These are phyloP conservation scores for Cepaea nemoralis DNA, from an alignment of 1,140 invertebrate genomes.

Conservation along the genomic window DNA sequence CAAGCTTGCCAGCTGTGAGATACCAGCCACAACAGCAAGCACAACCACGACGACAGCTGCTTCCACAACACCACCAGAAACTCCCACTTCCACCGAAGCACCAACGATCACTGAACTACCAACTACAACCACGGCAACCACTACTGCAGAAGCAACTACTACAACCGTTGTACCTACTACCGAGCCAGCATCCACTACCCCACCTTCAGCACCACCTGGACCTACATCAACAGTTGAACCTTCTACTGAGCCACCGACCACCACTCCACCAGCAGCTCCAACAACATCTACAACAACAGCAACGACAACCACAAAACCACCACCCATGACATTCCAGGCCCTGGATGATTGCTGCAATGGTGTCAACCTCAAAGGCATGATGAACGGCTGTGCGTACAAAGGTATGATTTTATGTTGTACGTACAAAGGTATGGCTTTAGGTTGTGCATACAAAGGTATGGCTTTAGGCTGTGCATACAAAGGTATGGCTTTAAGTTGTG, in stretches of 20 bases:
- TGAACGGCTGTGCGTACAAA: neutral
- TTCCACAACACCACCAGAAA: neutral
- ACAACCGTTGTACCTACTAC: neutral
- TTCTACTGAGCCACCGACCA: neutral
- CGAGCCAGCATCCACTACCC: neutral
- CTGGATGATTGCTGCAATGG: conserved; percentile 14
- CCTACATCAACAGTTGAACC: too few species aligned
- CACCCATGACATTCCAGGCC: neutral
- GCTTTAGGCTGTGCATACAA: too few species aligned
- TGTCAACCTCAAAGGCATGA: neutral
- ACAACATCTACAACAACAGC: neutral
- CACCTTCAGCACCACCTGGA: neutral
- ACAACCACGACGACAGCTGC: neutral
- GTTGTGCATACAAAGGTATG: too few species aligned
- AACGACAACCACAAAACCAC: neutral
- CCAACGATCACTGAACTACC: neutral
- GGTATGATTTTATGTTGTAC: neutral
- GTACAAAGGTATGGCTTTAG: too few species aligned
- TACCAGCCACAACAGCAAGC: neutral
- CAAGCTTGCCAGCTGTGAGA: neutral
- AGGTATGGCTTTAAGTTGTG: too few species aligned
- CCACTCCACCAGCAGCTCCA: neutral
- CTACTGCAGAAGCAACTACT: neutral
- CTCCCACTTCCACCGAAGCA: too few species aligned
- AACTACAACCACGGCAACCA: neutral